Evolutionary conservation across 2,797 vertebrate genomes (phyloP).

Genomic region (Labroides dimidiatus): DNA sequence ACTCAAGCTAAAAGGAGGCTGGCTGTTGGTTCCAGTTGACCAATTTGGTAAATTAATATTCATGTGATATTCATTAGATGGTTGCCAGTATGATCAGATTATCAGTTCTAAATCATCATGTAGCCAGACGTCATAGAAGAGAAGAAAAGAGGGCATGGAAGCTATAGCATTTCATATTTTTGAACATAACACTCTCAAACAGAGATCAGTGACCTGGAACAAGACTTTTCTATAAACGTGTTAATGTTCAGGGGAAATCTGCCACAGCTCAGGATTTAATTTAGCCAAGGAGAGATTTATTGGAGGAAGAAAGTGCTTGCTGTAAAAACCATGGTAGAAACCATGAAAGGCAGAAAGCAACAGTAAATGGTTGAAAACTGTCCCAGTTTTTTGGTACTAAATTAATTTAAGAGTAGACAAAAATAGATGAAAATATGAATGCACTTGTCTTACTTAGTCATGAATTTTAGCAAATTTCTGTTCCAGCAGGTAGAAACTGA

Average conservation of each 20-base stretch:
- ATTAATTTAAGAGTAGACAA: conserved; percentile 29
- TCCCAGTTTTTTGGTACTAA: conserved; percentile 14
- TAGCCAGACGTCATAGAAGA: conserved; percentile 2
- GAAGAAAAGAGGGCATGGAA: neutral
- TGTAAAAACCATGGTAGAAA: conserved; percentile 12
- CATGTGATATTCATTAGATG: conserved; percentile 43
- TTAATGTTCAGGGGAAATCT: conserved; percentile 49
- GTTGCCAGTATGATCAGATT: conserved; percentile 12
- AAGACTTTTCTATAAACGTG: conserved; percentile 31
- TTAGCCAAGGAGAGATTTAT: conserved; percentile 56
- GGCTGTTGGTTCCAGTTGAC: conserved; percentile 49
- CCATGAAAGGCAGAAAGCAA: conserved; percentile 28
- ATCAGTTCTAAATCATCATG: neutral
- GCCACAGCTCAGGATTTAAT: conserved; percentile 54
- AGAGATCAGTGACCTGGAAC: conserved; percentile 49
- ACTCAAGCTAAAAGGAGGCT: conserved; percentile 25
- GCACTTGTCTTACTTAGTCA: neutral
- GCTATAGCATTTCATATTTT: conserved; percentile 3
- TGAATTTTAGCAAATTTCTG: conserved; percentile 20
- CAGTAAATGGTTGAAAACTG: conserved; percentile 4
- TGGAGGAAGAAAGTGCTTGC: conserved; percentile 38
- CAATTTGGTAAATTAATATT: conserved; percentile 35
- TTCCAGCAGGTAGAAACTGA: conserved; percentile 15
- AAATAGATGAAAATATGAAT: neutral
- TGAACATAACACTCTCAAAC: conserved; percentile 25